Conservation (phyloP, 2,797 vertebrate species). For the Ctenochaetus hawaiiensis region DNA sequence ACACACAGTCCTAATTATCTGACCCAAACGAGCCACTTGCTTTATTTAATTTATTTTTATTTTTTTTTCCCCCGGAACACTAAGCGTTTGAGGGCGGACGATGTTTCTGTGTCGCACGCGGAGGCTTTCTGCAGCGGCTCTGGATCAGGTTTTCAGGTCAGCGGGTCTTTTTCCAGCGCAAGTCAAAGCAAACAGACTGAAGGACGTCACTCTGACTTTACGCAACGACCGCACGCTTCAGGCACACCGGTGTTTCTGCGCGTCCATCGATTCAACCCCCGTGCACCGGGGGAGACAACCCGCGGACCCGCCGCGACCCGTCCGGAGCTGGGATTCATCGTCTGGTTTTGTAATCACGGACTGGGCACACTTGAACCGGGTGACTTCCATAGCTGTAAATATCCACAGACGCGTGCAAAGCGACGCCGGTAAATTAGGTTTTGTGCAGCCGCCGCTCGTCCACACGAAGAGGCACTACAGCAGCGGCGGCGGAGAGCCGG, state of each 20-base stretch:
- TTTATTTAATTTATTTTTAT: neutral
- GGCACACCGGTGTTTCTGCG: constrained; percentile 30
- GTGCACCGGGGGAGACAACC: constrained; percentile 20
- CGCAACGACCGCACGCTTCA: constrained; percentile 37
- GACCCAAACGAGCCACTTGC: neutral
- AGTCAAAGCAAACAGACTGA: constrained; percentile 44
- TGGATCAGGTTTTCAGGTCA: constrained; percentile 53
- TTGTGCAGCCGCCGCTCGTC: neutral
- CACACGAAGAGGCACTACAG: neutral
- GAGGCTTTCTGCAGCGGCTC: constrained; percentile 47
- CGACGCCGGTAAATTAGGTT: neutral
- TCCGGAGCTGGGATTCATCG: constrained; percentile 36
- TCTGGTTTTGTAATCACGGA: constrained; percentile 34
- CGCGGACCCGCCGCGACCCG: neutral
- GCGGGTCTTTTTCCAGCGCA: constrained; percentile 44
- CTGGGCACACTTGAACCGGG: constrained; percentile 39
- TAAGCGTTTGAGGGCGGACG: neutral
- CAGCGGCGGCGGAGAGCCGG: neutral
- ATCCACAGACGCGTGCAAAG: constrained; percentile 36
- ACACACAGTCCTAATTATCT: neutral
- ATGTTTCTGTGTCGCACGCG: constrained; percentile 68
- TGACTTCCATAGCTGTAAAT: constrained; percentile 19
- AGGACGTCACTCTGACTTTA: constrained; percentile 58
- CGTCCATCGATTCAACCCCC: neutral
- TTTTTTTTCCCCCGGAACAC: neutral